Evolutionary conservation across 92 coral and sea anemone species (phyloP), one percentile per base, ranked within the genome.

Genomic region (Metridium senile): DNA sequence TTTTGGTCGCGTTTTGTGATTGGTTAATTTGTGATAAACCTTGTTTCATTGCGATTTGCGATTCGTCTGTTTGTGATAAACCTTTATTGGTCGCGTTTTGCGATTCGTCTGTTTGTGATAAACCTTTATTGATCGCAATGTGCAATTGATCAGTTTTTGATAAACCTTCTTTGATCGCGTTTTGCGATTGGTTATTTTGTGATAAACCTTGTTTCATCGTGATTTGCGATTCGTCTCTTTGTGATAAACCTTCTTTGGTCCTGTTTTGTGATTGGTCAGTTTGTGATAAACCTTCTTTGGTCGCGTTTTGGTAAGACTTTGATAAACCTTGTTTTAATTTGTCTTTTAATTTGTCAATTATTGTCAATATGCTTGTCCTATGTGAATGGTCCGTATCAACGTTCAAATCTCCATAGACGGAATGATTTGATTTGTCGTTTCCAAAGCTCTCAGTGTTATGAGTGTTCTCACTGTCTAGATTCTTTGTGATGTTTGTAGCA

Each of bases 261-360:
- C 33, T 16, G 76, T 19, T 9, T 20, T 53, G 76, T 45, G 76
- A 71, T 52, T 52, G 76, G 76, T n/a, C 76, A 52, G 76, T 19
- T 29, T 28, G 22, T 28, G 43, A 1, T 11, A 70, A 70, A 13
- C 62, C 75, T 7, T 17, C 43, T 11, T 70, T 70, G 75, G 26
- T 71, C 8, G 26, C 45, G 19, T 17, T 21, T 70, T 47, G 28
- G 65, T 59, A 26, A 59, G 65, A 8, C 30, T 59, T 59, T 23
- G 65, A 6, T 59, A 16, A 59, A 59, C 65, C 65, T 26, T 23
- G 1, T 59, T 20, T 26, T 6, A 25, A 10, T 59, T 26, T 26
- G 32, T n/a, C 16, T 26, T 52, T 23, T 26, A 57, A 49, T 49
- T 25, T 47, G 59, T 27, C 35, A 46, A 25, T 26, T 30, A 54